Conservation (phyloP, 2,113 vertebrate species). For the Eurystomus gularis region DNA sequence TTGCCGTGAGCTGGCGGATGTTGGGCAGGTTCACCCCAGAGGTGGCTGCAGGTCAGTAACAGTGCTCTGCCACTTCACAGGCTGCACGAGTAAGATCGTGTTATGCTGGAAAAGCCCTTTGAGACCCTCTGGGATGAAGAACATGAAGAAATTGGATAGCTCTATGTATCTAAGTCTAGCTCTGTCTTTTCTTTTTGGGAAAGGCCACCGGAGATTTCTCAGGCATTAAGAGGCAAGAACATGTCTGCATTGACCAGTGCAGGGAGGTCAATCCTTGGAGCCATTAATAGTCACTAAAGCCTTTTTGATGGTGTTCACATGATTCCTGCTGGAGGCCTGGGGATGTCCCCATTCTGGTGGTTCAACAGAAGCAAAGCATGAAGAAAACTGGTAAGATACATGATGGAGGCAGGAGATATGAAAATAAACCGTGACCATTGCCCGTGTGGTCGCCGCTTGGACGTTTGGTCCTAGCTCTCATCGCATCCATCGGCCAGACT, state of each 20-base stretch:
- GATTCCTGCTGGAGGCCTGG: background rate
- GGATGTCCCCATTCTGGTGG: background rate
- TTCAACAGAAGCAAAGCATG: background rate
- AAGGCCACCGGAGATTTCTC: background rate
- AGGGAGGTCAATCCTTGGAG: background rate
- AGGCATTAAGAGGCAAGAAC: background rate
- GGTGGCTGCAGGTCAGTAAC: background rate
- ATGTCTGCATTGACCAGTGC: fast-evolving
- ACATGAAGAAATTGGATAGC: background rate
- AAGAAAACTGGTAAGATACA: background rate
- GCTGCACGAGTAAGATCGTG: background rate
- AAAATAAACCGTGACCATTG: background rate
- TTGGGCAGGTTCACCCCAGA: background rate
- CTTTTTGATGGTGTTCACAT: background rate
- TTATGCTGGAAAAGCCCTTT: conserved; percentile 13
- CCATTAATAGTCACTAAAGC: background rate
- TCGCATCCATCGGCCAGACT: background rate
- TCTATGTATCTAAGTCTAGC: background rate
- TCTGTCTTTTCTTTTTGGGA: background rate
- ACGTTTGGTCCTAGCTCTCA: background rate
- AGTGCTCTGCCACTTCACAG: conserved; percentile 15
- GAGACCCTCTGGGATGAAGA: background rate
- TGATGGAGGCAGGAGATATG: background rate
- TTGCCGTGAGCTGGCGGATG: background rate
- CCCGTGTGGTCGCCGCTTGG: fast-evolving